Base-by-base conservation (phyloP, 2,888 invertebrate genomes). In the Andrena minutula region DNA sequence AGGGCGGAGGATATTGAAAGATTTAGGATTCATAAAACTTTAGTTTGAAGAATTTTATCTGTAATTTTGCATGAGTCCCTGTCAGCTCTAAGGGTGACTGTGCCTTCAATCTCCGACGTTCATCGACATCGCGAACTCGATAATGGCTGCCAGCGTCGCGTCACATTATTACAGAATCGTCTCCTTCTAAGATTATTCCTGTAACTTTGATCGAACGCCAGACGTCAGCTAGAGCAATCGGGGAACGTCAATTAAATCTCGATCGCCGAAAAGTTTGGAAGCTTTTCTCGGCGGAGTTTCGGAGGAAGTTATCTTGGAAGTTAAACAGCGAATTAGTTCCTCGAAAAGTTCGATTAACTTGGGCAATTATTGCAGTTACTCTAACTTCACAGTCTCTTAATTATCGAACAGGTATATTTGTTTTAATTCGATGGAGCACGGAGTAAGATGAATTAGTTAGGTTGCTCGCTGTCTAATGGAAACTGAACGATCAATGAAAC, bases 281-380 rank as follows among this genome's bases (percentile, higher is more conserved):
- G 58, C 60, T 49, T 47, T 32, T 23, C 58, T 28, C n/a, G n/a
- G 49, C 32, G 10, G 23, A 26, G 47, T 20, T 60, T n/a, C 5
- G 23, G 23, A 3, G 23, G 26, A 56, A 56, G 20, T 56, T 56
- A 26, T 56, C 47, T 4, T 8, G 35, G 10, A 32, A 68, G 32
- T 68, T 68, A 32, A 26, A 32, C 30, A 49, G 58, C 30, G 47
- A 23, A 20, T 60, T 32, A 49, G 32, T 30, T 12, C 23, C n/a
- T 32, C 32, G 30, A n/a, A 68, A 47, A 58, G 58, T 74, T 74
- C 23, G 30, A 74, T 68, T 49, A 49, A 74, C 60, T 68, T 28
- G 7, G 2, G 60, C 69, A 47, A 49, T 69, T 66, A 66, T 74
- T 68, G 20, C 41, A 66, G 20, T 74, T 66, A 30, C n/a, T 20